Evolutionary conservation across 2,113 vertebrate genomes (phyloP), one percentile per base, ranked within the genome.

Genomic region (Macquaria australasica): DNA sequence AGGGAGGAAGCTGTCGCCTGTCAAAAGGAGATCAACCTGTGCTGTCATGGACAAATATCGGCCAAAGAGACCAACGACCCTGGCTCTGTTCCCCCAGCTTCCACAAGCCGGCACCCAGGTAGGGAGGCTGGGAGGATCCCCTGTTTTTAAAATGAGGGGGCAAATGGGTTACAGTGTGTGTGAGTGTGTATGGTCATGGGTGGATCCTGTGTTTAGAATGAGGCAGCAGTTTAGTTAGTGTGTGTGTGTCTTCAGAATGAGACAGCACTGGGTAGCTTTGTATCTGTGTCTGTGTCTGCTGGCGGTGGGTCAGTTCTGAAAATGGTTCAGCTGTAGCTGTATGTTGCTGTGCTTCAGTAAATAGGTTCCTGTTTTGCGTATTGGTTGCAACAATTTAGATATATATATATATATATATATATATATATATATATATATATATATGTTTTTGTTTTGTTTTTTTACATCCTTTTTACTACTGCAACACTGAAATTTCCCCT

Each of bases 61-160:
- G 87, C 98, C 98, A 85, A 98, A 98, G 95, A 94, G 97, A 91
- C 98, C 98, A 77, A 98, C 98, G 90, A 98, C 97, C 51, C 96
- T 99, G 91, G 98, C 97, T 94, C 97, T 99, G 87, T 99, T 99
- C 94, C 97, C 97, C 72, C 97, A 98, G 94, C 85, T 78, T 78
- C 92, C 94, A 79, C 91, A 85, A 87, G 90, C 97, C 85, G 96
- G 97, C 89, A 97, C 97, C 94, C 98, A 98, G 97, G 98, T 99
- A 93, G 93, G 96, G 23, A 48, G 31, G 43, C 55, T 76, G 79
- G 73, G 82, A 69, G 83, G 50, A 25, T 74, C 51, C 73, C 28
- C 0, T 59, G 73, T 31, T 70, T 74, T 79, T 59, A 6, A 37
- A 5, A 58, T 55, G 31, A 39, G 68, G 73, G 45, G 25, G 51